A percentile compares a stretch with the other conserved stretches of the same genome.
Evolutionary conservation across 2,797 vertebrate genomes (phyloP).

Genomic region (Mus caroli): DNA sequence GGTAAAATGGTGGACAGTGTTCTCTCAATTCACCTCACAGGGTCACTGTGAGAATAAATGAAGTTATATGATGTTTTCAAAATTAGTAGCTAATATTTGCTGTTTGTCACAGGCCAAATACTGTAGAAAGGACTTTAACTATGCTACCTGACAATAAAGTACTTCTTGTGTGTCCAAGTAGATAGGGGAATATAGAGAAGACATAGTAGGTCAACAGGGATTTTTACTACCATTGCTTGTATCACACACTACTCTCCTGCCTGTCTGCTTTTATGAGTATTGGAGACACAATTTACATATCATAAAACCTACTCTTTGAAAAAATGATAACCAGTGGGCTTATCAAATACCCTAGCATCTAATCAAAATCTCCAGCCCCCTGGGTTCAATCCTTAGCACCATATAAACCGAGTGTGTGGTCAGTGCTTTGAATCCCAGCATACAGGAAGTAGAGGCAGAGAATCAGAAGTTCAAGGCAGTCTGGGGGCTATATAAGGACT

Average conservation of each 20-base stretch:
- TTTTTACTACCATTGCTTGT: neutral
- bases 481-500: neutral
- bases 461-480: neutral
- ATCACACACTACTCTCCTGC: neutral
- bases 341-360: too few relatives aligned
- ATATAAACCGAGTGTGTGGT: neutral
- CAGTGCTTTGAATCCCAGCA: neutral
- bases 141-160: neutral
- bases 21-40: neutral
- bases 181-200: neutral
- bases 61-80: neutral
- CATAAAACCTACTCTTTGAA: neutral
- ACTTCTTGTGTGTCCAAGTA: neutral
- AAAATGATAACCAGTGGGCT: neutral
- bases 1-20: neutral
- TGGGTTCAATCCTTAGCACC: neutral
- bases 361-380: too few relatives aligned
- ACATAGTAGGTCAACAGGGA: neutral
- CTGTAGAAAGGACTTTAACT: neutral
- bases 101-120: neutral
- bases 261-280: neutral
- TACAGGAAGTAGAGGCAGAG: neutral
- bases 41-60: neutral
- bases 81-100: neutral
- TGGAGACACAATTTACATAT: neutral